These are phyloP conservation scores for Cheumatopsyche charites DNA, from an alignment of 1,140 invertebrate genomes.

Conservation along the genomic window DNA sequence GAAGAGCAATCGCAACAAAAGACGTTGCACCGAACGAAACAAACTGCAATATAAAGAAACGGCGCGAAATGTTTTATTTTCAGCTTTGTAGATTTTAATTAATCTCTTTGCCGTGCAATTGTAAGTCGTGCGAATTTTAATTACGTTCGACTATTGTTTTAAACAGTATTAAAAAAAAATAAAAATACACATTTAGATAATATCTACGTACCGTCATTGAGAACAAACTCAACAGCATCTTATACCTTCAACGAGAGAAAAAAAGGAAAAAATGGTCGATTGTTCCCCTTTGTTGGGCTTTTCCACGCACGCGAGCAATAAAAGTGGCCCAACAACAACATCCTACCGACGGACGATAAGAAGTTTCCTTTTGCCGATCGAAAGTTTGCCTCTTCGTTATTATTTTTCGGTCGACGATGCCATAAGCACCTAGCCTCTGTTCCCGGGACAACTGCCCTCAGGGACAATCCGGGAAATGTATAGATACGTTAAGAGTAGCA, in stretches of 20 bases:
- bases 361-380: slow-evolving; percentile 20
- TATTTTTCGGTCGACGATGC: slow-evolving; percentile 2
- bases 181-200: too few species aligned
- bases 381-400: slow-evolving; percentile 23
- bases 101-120: too few species aligned
- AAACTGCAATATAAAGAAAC: too few species aligned
- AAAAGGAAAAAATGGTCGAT: background rate
- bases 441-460: background rate
- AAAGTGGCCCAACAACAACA: background rate
- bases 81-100: too few species aligned
- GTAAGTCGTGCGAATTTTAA: too few species aligned
- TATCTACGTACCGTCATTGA: too few species aligned
- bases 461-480: background rate
- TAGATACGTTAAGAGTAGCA: background rate
- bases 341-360: background rate
- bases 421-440: background rate
- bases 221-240: background rate
- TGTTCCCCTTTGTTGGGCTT: slow-evolving; percentile 11
- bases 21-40: too few species aligned
- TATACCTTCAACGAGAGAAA: background rate
- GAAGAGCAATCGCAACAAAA: too few species aligned
- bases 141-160: too few species aligned
- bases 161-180: too few species aligned
- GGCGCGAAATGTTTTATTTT: too few species aligned
- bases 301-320: slow-evolving; percentile 17